A percentile compares a stretch with the other conserved stretches of the same genome.
Evolutionary conservation across 2,888 invertebrate genomes (phyloP).

Genomic region (Coenonympha glycerion): DNA sequence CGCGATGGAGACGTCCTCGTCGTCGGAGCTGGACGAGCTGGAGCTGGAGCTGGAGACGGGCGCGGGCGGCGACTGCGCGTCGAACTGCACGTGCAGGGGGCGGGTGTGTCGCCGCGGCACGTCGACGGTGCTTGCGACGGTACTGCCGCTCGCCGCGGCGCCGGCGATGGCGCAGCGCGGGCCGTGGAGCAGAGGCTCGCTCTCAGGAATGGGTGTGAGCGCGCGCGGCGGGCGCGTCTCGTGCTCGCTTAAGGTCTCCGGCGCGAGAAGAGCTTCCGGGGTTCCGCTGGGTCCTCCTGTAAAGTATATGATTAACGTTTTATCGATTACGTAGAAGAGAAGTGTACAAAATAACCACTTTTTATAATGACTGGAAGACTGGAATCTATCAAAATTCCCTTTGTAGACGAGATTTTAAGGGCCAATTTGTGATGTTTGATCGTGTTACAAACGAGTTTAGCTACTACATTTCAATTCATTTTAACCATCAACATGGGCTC

Average conservation of each 20-base stretch:
- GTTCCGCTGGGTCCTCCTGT: conserved; percentile 61
- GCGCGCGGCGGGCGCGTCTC: conserved; percentile 57
- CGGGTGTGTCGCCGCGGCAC: conserved; percentile 51
- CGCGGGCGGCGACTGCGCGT: conserved; percentile 64
- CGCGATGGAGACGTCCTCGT: conserved; percentile 78
- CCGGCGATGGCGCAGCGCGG: conserved; percentile 22
- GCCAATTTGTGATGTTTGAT: too few relatives aligned
- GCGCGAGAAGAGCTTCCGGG: conserved; percentile 43
- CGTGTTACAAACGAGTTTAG: too few relatives aligned
- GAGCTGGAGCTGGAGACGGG: conserved; percentile 50
- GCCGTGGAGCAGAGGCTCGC: conserved; percentile 57
- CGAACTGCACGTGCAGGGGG: conserved; percentile 77
- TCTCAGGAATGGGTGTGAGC: conserved; percentile 60
- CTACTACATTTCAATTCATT: too few relatives aligned
- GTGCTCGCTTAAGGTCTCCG: conserved; percentile 54
- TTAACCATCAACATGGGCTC: too few relatives aligned
- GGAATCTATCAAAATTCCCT: too few relatives aligned
- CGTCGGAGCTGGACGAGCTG: conserved; percentile 73
- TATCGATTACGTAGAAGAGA: too few relatives aligned
- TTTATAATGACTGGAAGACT: too few relatives aligned
- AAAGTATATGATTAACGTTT: background rate
- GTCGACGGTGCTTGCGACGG: conserved; percentile 37
- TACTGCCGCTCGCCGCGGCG: background rate
- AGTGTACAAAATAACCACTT: too few relatives aligned
- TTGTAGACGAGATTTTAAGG: too few relatives aligned